Conservation (phyloP, 2,797 vertebrate genomes). For the Adelosebastes latens region DNA sequence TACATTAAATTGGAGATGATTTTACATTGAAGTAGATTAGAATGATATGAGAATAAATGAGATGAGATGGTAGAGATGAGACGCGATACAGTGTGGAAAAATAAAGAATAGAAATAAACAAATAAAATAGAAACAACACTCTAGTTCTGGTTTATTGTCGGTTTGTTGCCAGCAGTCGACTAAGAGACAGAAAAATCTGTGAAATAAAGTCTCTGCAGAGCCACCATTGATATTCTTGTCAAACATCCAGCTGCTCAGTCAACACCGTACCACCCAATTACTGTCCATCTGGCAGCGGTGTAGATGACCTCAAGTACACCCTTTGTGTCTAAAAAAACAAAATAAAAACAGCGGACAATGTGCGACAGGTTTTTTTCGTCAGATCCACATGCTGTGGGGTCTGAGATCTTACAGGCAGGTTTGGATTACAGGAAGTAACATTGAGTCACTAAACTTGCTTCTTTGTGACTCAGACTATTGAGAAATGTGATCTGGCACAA, state of each 20-base stretch:
- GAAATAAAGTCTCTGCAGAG: background rate
- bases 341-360: constrained; percentile 47
- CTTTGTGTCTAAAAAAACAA: constrained; percentile 14
- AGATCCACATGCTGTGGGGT: constrained; percentile 66
- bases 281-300: constrained; percentile 46
- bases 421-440: constrained; percentile 78
- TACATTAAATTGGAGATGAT: too few species aligned
- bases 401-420: constrained; percentile 41
- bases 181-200: background rate
- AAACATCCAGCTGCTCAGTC: constrained; percentile 44
- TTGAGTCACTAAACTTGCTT: constrained; percentile 68
- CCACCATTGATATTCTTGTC: constrained; percentile 11
- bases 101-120: background rate
- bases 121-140: background rate
- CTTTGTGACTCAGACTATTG: constrained; percentile 73
- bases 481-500: constrained; percentile 74
- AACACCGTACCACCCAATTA: constrained; percentile 28
- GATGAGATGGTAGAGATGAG: background rate
- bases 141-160: background rate
- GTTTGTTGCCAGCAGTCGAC: background rate
- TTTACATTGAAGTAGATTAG: too few species aligned
- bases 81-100: background rate
- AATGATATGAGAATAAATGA: background rate
- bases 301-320: constrained; percentile 44
- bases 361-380: constrained; percentile 8